Base-by-base conservation (phyloP, 2,113 vertebrate genomes). In the Ranitomeya imitator region DNA sequence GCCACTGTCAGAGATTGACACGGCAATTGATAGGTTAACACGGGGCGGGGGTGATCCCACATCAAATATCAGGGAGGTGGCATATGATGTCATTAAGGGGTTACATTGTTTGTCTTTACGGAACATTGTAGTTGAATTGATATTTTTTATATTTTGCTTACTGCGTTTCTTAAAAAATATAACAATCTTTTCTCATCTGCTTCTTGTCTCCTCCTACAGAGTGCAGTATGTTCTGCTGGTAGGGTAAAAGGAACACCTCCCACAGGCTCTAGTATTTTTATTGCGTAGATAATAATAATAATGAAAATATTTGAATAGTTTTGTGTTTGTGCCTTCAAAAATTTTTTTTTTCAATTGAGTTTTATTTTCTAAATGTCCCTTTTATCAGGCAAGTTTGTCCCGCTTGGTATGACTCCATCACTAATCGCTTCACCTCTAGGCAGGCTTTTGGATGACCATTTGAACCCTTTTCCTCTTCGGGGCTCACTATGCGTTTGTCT, bases 401-500 rank as follows among this genome's bases (percentile, higher is more conserved):
- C 19, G n/a, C 61, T 45, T 79, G 23, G 19, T 83, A 52, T 52
- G 59, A 83, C 26, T 18, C 60, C 65, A 59, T 19, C 54, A 85
- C 13, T 57, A 57, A 67, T 85, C 7, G n/a, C 23, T 31, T 71
- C 23, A 37, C 23, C 6, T 15, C 84, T 59, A 45, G 84, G 19
- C 18, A 61, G 18, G 51, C 71, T 61, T 23, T 63, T 23, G 60
- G 45, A 84, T 86, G 73, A n/a, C 73, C 85, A 86, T 45, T 52
- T 79, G 85, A 77, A 63, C 59, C 51, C 60, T 61, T 37, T 57
- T 81, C 60, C 21, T 54, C 18, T 86, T 67, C 15, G 61, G 76
- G 84, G 71, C 69, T 76, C 54, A 61, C 45, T 65, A 59, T 16
- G 57, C 77, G 60, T 83, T 77, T 84, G 87, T 88, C 92, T 91